Percentiles rank a stretch among this genome's conserved stretches.
Evolutionary conservation across 2,797 vertebrate species (phyloP).

Genomic region (Sardinella longiceps): DNA sequence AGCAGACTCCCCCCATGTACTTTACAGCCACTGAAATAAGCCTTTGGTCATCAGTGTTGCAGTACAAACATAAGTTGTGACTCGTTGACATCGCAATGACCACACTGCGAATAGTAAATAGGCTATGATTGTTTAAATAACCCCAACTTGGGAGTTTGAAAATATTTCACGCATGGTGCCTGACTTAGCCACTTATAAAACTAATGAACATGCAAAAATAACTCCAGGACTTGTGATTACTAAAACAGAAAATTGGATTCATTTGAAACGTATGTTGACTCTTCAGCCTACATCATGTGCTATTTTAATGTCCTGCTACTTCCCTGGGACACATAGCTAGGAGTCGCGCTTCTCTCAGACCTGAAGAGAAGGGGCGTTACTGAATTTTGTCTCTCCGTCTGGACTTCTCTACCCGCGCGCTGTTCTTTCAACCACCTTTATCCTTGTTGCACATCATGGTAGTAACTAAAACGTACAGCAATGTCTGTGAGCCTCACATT

Average conservation of each 20-base stretch:
- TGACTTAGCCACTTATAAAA: background rate
- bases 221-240: background rate
- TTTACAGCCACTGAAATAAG: background rate
- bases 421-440: constrained; percentile 40
- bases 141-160: background rate
- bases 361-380: constrained; percentile 15
- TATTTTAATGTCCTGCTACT: constrained; percentile 1
- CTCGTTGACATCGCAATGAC: background rate
- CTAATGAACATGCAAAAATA: background rate
- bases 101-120: background rate
- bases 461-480: constrained; percentile 39
- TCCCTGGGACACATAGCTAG: constrained; percentile 7
- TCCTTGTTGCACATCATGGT: constrained; percentile 18
- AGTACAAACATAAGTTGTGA: background rate
- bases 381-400: background rate
- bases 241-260: background rate
- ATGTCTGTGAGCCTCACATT: constrained; percentile 60
- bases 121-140: background rate
- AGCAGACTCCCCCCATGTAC: background rate
- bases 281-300: background rate
- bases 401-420: background rate
- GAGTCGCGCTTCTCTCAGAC: constrained; percentile 8
- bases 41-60: background rate
- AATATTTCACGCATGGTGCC: background rate
- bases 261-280: background rate